Percentiles rank a stretch among this genome's conserved stretches.
Evolutionary conservation across 2,113 vertebrate species (phyloP).

Genomic region (Limnothrissa miodon): DNA sequence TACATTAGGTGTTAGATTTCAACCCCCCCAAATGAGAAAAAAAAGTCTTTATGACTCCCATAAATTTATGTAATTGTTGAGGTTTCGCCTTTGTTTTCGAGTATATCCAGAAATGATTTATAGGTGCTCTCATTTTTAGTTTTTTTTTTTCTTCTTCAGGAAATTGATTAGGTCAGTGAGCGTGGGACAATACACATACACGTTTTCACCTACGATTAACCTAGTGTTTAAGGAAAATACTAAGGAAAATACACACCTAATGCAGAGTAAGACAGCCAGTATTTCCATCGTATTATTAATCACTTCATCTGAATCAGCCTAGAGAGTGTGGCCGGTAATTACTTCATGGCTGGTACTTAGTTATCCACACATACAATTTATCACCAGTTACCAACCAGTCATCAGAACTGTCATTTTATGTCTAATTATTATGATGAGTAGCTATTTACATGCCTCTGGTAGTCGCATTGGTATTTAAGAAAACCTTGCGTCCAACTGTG

Average conservation of each 20-base stretch:
- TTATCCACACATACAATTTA: not conserved
- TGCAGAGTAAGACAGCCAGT: not conserved
- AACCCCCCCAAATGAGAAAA: conserved; percentile 9
- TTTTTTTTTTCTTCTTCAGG: conserved; percentile 1
- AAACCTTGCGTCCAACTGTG: not conserved
- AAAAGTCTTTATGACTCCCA: conserved; percentile 48
- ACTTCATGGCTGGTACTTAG: not conserved
- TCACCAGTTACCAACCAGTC: not conserved
- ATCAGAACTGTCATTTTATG: not conserved
- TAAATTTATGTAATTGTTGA: conserved; percentile 59
- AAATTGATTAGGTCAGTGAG: conserved; percentile 17
- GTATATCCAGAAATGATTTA: conserved; percentile 32
- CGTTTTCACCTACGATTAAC: conserved; percentile 8
- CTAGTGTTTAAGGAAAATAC: not conserved
- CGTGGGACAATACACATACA: conserved; percentile 24
- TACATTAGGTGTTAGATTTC: conserved; percentile 62
- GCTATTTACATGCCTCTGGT: not conserved
- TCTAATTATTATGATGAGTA: not conserved
- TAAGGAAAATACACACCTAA: not conserved
- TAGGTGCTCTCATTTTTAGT: conserved; percentile 24
- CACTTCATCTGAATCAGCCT: not conserved
- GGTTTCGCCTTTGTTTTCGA: conserved; percentile 32
- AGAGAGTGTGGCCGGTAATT: not conserved
- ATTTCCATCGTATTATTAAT: not conserved
- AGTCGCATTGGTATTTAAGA: not conserved